Evolutionary conservation across 2,113 vertebrate species (phyloP), one percentile per base, ranked within the genome.

Genomic region (Tricholaema leucomelas): DNA sequence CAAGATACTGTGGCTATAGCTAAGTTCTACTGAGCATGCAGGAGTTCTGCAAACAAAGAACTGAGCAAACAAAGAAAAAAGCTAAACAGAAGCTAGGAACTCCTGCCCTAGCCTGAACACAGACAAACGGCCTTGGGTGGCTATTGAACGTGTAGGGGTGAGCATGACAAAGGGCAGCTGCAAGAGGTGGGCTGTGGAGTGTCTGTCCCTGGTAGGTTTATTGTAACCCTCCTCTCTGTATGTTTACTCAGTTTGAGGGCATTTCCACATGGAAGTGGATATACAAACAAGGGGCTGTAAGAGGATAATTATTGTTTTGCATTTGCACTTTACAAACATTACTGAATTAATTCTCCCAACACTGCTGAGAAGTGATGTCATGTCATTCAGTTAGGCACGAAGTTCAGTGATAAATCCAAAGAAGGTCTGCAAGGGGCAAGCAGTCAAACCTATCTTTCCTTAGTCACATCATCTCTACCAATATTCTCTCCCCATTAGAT

Each of bases 11-110:
- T 64, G 71, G 91, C 93, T 88, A 58, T 23, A 61, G 92, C 73
- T 50, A 70, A 78, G 87, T 97, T 92, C 85, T 76, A 58, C 50
- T 56, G 85, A 95, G 40, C 87, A 67, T 33, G 19, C 66, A 52
- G 71, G 74, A 84, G 83, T 70, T 92, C 44, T 31, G 67, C 85
- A 92, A 94, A 95, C 85, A 96, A 94, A 92, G 92, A 78, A 15
- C 44, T 40, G 66, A 89, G 87, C 86, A 87, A 93, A 94, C 77
- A 95, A 89, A 94, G 81, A 20, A 35, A 70, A 59, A 71, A 55
- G 15, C 75, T 18, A 28, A 60, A 9, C 24, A 85, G 70, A 81
- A 76, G 67, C 46, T 11, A 50, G 56, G 40, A 21, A 56, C 63
- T 89, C 80, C 87, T 92, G 91, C 15, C 55, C 91, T 60, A 90